These are phyloP conservation scores for Diabrotica undecimpunctata DNA, from an alignment of 1,140 invertebrate species.

Conservation along the genomic window DNA sequence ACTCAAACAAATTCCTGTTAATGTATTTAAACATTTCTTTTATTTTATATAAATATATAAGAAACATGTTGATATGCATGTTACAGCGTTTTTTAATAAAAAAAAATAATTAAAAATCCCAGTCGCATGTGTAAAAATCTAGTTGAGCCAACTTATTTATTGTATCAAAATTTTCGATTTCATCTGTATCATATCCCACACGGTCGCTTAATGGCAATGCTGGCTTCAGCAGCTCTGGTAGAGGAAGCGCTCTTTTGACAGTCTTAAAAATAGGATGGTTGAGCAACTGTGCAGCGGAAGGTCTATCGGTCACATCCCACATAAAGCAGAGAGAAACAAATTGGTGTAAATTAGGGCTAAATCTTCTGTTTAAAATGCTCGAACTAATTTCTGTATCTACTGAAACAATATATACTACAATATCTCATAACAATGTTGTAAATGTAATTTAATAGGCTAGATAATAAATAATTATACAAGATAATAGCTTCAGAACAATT, in stretches of 20 bases:
- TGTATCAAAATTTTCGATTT: constrained; percentile 44
- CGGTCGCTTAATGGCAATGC: constrained; percentile 53
- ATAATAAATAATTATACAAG: too few relatives aligned
- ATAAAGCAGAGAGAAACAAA: constrained; percentile 68
- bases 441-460: too few relatives aligned
- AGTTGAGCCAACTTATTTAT: constrained; percentile 45
- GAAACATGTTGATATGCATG: too few relatives aligned
- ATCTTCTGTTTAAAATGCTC: constrained; percentile 53
- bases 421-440: neutral
- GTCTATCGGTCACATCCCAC: constrained; percentile 62
- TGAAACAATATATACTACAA: constrained; percentile 19
- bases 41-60: too few relatives aligned
- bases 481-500: too few relatives aligned
- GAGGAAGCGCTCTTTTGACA: constrained; percentile 44
- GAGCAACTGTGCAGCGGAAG: constrained; percentile 61
- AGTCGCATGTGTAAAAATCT: constrained; percentile 48
- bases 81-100: too few relatives aligned
- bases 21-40: too few relatives aligned
- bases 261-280: constrained; percentile 76
- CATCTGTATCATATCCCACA: constrained; percentile 46
- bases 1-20: too few relatives aligned
- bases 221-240: constrained; percentile 53
- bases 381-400: constrained; percentile 38
- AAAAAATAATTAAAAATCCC: constrained; percentile 48
- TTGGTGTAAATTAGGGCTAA: constrained; percentile 71